These are phyloP conservation scores for Sialis lutaria DNA, from an alignment of 2,888 invertebrate species.

Conservation along the genomic window DNA sequence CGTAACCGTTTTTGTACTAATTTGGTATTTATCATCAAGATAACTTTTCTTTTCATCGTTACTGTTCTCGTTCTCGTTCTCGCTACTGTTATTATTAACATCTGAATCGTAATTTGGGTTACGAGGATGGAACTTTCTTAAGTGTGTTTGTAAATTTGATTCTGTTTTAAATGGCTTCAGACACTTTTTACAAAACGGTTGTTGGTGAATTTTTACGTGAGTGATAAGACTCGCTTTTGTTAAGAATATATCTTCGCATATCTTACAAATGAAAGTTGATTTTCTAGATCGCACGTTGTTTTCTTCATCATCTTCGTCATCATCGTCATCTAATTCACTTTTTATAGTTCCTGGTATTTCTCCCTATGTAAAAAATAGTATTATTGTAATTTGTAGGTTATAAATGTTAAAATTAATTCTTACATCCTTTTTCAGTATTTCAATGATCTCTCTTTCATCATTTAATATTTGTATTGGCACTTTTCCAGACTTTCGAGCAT, in stretches of 20 bases:
- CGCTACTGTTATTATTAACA: background rate
- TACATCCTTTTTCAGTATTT: background rate
- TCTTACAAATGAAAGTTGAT: background rate
- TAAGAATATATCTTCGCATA: constrained; percentile 1
- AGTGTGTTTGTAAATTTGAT: constrained; percentile 1
- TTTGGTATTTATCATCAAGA: constrained; percentile 1
- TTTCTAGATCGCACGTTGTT: background rate
- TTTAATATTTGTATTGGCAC: background rate
- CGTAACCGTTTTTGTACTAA: constrained; percentile 2
- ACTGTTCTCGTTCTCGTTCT: background rate
- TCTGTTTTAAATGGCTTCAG: constrained; percentile 2
- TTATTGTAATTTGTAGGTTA: background rate
- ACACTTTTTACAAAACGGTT: constrained; percentile 4
- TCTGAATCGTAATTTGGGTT: background rate
- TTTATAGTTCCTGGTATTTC: background rate
- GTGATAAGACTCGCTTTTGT: constrained; percentile 1
- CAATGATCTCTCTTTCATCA: background rate
- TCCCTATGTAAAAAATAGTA: background rate
- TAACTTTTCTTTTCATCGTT: background rate
- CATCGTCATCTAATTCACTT: background rate
- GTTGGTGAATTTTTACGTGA: constrained; percentile 5
- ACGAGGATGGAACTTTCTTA: constrained; percentile 1
- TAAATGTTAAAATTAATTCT: background rate
- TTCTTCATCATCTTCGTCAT: background rate
- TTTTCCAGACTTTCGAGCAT: background rate